phyloP scores from a whole-genome alignment of 1,140 invertebrate genomes.

The Drosophila repletoides region DNA sequence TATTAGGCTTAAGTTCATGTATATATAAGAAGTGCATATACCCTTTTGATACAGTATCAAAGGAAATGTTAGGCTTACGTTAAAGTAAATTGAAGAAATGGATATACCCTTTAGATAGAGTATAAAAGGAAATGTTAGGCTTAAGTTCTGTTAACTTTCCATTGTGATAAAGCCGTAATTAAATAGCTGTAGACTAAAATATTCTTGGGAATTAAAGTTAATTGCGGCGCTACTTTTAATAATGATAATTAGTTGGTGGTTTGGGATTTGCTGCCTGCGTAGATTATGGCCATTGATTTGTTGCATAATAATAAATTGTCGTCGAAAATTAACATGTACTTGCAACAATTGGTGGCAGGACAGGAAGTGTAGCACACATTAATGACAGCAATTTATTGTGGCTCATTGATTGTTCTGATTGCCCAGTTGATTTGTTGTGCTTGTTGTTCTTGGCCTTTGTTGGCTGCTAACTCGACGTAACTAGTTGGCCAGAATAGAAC shows the following conservation, averaged over 20 bases:
- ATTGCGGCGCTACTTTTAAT: constrained; percentile 11
- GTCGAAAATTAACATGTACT: constrained; percentile 71
- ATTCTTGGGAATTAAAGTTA: not conserved
- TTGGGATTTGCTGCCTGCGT: constrained; percentile 17
- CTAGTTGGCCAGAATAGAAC: constrained; percentile 25
- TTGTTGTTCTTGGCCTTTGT: constrained; percentile 14
- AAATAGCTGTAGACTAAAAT: not conserved
- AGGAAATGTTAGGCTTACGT: no score
- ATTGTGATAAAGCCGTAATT: not conserved
- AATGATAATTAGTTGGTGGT: constrained; percentile 20
- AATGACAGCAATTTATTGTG: constrained; percentile 66
- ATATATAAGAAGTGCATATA: no score
- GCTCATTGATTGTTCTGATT: constrained; percentile 56
- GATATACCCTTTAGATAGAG: no score
- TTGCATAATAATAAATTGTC: constrained; percentile 68
- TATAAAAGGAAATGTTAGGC: no score
- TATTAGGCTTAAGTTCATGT: no score
- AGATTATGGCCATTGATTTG: constrained; percentile 50
- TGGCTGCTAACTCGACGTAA: constrained; percentile 47
- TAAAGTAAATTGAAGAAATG: no score
- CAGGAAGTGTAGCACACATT: constrained; percentile 50
- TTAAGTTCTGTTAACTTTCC: not conserved
- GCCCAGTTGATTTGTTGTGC: constrained; percentile 31
- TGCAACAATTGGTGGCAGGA: not conserved
- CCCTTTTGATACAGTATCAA: no score